Percentiles rank a stretch among this genome's conserved stretches.
phyloP scores from a whole-genome alignment of 2,113 vertebrate species.

The Peromyscus californicus region DNA sequence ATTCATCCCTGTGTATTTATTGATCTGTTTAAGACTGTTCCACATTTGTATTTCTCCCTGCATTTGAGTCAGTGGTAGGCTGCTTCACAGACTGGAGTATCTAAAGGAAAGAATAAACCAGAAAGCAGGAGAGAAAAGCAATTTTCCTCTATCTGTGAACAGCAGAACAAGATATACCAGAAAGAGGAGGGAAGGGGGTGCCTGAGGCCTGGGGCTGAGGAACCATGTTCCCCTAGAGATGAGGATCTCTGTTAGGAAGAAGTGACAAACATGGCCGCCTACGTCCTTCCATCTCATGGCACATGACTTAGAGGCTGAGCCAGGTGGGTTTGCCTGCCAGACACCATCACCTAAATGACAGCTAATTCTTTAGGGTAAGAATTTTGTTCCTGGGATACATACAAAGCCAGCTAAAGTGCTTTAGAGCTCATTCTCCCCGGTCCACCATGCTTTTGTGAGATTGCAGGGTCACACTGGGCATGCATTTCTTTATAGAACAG shows the following conservation, averaged over 20 bases:
- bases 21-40: neutral
- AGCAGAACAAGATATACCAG: neutral
- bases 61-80: slow-evolving; percentile 4
- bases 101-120: slow-evolving; percentile 36
- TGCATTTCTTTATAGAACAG: slow-evolving; percentile 15
- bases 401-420: slow-evolving; percentile 49
- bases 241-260: neutral
- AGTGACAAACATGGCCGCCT: neutral
- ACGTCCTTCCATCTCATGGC: neutral
- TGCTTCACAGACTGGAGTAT: neutral
- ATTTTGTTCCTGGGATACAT: slow-evolving; percentile 44
- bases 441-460: neutral
- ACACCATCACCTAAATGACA: neutral
- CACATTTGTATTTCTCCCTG: slow-evolving; percentile 19
- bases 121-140: slow-evolving; percentile 22
- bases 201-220: neutral
- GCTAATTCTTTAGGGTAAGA: neutral
- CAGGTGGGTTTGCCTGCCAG: neutral
- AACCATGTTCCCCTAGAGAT: neutral
- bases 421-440: neutral
- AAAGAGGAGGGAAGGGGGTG: neutral
- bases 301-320: neutral
- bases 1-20: neutral
- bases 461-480: neutral
- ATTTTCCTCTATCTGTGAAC: neutral